Base-by-base conservation (phyloP, 2,888 invertebrate genomes). In the Lepidocyrtoides sp. region DNA sequence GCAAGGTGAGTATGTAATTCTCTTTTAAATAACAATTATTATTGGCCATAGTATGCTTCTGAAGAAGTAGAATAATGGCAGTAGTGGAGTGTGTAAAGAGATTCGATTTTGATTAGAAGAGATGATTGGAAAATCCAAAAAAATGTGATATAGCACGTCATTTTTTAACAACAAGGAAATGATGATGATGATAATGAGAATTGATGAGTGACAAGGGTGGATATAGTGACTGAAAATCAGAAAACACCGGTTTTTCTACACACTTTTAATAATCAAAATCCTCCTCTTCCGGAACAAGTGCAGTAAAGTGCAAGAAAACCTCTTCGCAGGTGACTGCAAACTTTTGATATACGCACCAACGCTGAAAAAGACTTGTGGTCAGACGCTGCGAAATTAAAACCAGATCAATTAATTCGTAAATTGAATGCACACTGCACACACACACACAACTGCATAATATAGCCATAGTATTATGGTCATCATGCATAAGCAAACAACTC, bases 91-190 rank as follows among this genome's bases (percentile, higher is more conserved):
- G 48, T 48, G 48, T 10, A 10, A 48, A 7, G 48, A 48, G n/a
- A 48, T 10, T 48, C 10, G n/a, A 48, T 14, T 48, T 2, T 48
- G 48, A 10, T 14, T n/a, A 57, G n/a, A 20, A 57, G 14, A 57
- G 20, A 17, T 57, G 20, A 57, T 57, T 57, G 48, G 12, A 10
- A n/a, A n/a, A n/a, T n/a, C n/a, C n/a, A n/a, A n/a, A n/a, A n/a
- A n/a, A n/a, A n/a, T n/a, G n/a, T n/a, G n/a, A 36, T 36, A 36
- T 36, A 7, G 7, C 36, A 36, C n/a, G n/a, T 41, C 41, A 14
- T 54, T 14, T n/a, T n/a, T n/a, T n/a, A n/a, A 7, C n/a, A 66
- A 66, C 32, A 66, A 66, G 66, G 66, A 66, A 66, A 66, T 66
- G 12, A 29, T 66, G 29, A 12, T 36, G 7, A 36, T 36, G 2